phyloP scores from a whole-genome alignment of 2,888 invertebrate genomes.

The Athalia cordata region DNA sequence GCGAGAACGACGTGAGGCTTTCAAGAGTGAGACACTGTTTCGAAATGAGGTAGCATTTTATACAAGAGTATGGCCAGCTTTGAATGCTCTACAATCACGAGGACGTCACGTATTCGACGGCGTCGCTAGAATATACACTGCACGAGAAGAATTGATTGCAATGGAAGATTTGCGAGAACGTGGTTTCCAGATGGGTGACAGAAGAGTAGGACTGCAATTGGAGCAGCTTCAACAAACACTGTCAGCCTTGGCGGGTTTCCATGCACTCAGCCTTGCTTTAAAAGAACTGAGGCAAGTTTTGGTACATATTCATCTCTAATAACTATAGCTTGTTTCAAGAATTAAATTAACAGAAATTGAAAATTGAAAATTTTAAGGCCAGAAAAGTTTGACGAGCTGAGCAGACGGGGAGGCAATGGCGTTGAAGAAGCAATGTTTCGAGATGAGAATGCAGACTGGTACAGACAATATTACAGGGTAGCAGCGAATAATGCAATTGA shows the following conservation, averaged over 20 bases:
- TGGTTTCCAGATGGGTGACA: constrained; percentile 73
- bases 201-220: constrained; percentile 69
- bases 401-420: constrained; percentile 60
- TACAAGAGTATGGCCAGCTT: constrained; percentile 81
- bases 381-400: constrained; percentile 65
- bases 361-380: constrained; percentile 59
- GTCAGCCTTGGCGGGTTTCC: constrained; percentile 73
- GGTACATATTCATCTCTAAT: not conserved
- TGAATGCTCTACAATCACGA: constrained; percentile 76
- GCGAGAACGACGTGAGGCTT: constrained; percentile 79
- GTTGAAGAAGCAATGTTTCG: constrained; percentile 78
- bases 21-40: constrained; percentile 82
- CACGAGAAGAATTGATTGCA: constrained; percentile 72
- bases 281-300: constrained; percentile 65
- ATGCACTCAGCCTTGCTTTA: constrained; percentile 74
- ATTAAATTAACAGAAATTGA: too few species aligned
- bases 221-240: constrained; percentile 71
- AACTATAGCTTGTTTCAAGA: too few species aligned
- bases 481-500: constrained; percentile 80
- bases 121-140: constrained; percentile 68
- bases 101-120: constrained; percentile 64
- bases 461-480: constrained; percentile 80
- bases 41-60: constrained; percentile 85
- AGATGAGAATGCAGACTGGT: constrained; percentile 81
- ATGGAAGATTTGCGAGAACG: constrained; percentile 73